A percentile compares a stretch with the other conserved stretches of the same genome.
Conservation (phyloP, 2,888 invertebrate genomes). For the Priocnemis perturbator region DNA sequence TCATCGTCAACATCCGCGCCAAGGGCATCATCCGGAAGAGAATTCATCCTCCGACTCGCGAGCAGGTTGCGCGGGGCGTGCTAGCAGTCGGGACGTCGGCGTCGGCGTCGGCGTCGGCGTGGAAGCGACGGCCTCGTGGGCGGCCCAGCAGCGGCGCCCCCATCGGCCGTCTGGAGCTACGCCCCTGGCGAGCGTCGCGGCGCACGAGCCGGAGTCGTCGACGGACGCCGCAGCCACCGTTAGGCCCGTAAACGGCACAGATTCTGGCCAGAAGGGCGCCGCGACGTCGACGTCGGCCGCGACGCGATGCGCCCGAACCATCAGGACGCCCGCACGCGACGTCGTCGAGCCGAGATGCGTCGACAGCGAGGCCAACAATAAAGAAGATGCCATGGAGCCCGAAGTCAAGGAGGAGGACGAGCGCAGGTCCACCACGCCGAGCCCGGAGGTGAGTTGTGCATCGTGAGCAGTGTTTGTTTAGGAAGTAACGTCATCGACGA, state of each 20-base stretch:
- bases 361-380: constrained; percentile 45
- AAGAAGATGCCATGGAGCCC: constrained; percentile 70
- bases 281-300: constrained; percentile 11
- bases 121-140: constrained; percentile 25
- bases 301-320: constrained; percentile 24
- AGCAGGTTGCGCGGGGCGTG: constrained; percentile 53
- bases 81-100: constrained; percentile 34
- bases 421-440: constrained; percentile 63
- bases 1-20: no score
- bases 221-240: constrained; percentile 43
- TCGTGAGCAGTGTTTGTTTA: neutral
- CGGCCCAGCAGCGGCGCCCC: constrained; percentile 33
- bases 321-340: constrained; percentile 14
- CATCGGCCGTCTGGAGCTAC: constrained; percentile 44
- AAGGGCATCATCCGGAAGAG: no score
- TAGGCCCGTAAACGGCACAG: constrained; percentile 1
- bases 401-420: constrained; percentile 69
- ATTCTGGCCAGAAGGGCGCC: neutral
- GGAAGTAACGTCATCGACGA: no score
- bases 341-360: constrained; percentile 6
- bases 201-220: constrained; percentile 55
- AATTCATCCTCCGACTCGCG: no score
- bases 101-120: constrained; percentile 16
- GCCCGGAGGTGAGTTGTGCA: constrained; percentile 66
- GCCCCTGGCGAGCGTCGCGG: constrained; percentile 54